Evolutionary conservation across 2,888 invertebrate genomes (phyloP), one percentile per base, ranked within the genome.

Genomic region (Melieria crassipennis): DNA sequence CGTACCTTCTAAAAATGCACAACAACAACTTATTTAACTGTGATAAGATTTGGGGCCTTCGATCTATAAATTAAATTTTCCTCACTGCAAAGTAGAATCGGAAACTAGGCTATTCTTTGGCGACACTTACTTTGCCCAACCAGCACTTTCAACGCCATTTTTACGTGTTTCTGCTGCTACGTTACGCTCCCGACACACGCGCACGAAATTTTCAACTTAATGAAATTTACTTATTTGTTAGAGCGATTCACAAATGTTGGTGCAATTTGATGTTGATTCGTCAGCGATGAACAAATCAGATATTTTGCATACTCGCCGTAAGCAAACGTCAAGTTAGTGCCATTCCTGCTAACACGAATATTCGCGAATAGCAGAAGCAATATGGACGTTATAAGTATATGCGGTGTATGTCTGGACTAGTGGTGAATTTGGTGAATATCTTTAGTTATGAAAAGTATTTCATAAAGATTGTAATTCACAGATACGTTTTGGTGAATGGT

Each of bases 131-230:
- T 95, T 89, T 93, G 93, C 78, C 94, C 94, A 84, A 95, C 94
- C 87, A 92, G 91, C 86, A 91, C 92, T 90, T 95, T 95, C 84
- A 95, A 90, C 89, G 94, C 94, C 94, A 95, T 95, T 88, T 83
- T 62, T 47, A 69, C 69, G 61, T 7, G 11, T 60, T 46, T 62
- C 48, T 56, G 55, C n/a, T 45, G 10, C 57, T 57, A 57, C 67
- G 60, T 67, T 61, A 60, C 61, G 58, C 48, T 66, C 45, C 50
- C 67, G 50, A 30, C 50, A 61, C 60, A 50, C 45, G 43, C 67
- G 61, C 52, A 67, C 48, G 50, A 66, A 13, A 45, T 60, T 11
- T 4, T 60, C 43, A 64, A 67, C 50, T 52, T 42, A 67, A 13
- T 50, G 45, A 70, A 80, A 79, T 83, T 84, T 83, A 1, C 79